phyloP scores from a whole-genome alignment of 2,888 invertebrate species.

The Piscicola geometra region DNA sequence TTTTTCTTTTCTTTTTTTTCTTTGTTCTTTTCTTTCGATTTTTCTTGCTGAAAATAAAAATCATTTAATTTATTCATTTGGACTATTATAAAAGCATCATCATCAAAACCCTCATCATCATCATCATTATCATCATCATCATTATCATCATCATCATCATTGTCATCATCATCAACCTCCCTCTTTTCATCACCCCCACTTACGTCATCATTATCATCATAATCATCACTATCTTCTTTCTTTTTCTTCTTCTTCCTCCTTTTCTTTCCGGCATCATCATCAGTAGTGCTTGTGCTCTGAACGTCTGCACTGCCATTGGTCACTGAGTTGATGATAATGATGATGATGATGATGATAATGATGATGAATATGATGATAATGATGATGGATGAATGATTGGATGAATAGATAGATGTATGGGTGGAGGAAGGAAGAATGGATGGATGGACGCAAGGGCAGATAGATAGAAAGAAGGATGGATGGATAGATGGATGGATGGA shows the following conservation, averaged over 20 bases:
- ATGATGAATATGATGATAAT: too few relatives aligned
- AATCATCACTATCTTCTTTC: not conserved
- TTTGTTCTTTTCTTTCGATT: too few relatives aligned
- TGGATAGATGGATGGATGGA: not conserved
- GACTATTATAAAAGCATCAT: too few relatives aligned
- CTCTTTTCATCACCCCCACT: too few relatives aligned
- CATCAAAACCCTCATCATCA: not conserved
- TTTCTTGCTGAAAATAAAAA: too few relatives aligned
- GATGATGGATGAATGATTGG: not conserved
- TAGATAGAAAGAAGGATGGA: not conserved
- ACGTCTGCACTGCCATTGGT: conserved; percentile 34
- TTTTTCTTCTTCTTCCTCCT: conserved; percentile 12
- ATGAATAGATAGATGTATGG: conserved; percentile 3
- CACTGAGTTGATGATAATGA: conserved; percentile 1
- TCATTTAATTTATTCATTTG: too few relatives aligned
- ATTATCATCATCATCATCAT: conserved; percentile 14
- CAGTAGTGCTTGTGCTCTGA: conserved; percentile 35
- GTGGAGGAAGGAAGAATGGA: not conserved
- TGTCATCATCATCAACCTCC: conserved; percentile 1
- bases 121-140: conserved; percentile 8
- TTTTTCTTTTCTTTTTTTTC: too few relatives aligned
- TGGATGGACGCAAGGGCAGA: not conserved
- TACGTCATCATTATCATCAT: too few relatives aligned
- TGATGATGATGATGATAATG: not conserved
- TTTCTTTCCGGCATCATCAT: conserved; percentile 35